phyloP scores from a whole-genome alignment of 2,113 vertebrate species.

The Poeciliopsis prolifica region DNA sequence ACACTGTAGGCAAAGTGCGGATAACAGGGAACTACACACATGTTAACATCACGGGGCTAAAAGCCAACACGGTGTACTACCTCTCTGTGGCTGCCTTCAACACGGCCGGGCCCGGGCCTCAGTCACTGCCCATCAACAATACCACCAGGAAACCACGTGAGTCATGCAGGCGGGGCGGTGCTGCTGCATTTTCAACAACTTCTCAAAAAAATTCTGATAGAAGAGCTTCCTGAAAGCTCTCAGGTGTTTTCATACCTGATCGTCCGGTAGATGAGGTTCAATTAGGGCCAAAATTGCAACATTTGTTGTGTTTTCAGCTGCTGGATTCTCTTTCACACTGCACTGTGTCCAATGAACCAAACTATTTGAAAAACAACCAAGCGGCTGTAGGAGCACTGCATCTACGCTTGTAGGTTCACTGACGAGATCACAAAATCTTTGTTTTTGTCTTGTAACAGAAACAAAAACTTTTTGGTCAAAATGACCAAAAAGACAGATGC shows the following conservation, averaged over 20 bases:
- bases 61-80: slow-evolving; percentile 86
- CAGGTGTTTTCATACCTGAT: neutral
- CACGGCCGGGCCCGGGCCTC: slow-evolving; percentile 89
- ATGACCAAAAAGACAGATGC: too few species aligned
- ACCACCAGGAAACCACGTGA: slow-evolving; percentile 95
- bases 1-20: slow-evolving; percentile 86
- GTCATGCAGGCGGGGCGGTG: slow-evolving; percentile 53
- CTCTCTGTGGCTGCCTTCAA: slow-evolving; percentile 91
- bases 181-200: slow-evolving; percentile 5
- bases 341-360: too few species aligned
- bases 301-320: too few species aligned
- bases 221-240: neutral
- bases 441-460: too few species aligned
- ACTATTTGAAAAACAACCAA: too few species aligned
- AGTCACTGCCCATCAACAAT: slow-evolving; percentile 86
- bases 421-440: too few species aligned
- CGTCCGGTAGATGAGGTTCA: neutral
- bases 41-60: slow-evolving; percentile 85
- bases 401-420: too few species aligned
- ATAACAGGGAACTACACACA: slow-evolving; percentile 87
- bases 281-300: too few species aligned
- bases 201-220: slow-evolving; percentile 22
- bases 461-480: too few species aligned
- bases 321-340: too few species aligned
- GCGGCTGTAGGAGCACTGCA: too few species aligned